Conservation (phyloP, 1,140 invertebrate genomes). For the Dreissena rostriformis region DNA sequence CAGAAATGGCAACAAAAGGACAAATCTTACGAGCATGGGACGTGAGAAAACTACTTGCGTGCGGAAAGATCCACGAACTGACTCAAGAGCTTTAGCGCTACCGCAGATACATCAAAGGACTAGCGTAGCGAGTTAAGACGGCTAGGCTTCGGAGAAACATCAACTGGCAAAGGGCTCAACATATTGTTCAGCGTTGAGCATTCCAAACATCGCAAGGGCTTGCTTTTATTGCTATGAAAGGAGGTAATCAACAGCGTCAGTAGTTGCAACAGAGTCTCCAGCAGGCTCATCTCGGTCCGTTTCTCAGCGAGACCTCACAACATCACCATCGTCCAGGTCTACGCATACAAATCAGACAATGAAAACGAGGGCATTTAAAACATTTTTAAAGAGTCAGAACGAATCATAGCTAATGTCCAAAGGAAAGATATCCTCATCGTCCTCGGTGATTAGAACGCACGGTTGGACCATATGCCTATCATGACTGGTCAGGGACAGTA, state of each 20-base stretch:
- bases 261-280: conserved; percentile 47
- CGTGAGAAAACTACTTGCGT: background rate
- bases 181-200: conserved; percentile 17
- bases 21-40: conserved; percentile 13
- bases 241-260: conserved; percentile 24
- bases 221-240: conserved; percentile 42
- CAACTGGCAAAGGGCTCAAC: conserved; percentile 42
- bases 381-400: no score
- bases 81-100: conserved; percentile 24
- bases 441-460: conserved; percentile 52
- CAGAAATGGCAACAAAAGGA: background rate
- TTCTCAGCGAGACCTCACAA: conserved; percentile 32
- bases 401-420: background rate
- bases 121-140: conserved; percentile 8
- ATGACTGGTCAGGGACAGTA: conserved; percentile 48
- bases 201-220: conserved; percentile 4
- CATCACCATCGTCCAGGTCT: conserved; percentile 53
- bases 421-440: conserved; percentile 56
- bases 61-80: conserved; percentile 7
- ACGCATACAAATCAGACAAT: conserved; percentile 54
- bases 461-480: conserved; percentile 54
- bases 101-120: conserved; percentile 12
- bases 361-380: conserved; percentile 51
- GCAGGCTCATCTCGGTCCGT: conserved; percentile 46
- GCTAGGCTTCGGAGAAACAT: background rate